phyloP scores from a whole-genome alignment of 2,113 vertebrate species.

The Aythya baeri region DNA sequence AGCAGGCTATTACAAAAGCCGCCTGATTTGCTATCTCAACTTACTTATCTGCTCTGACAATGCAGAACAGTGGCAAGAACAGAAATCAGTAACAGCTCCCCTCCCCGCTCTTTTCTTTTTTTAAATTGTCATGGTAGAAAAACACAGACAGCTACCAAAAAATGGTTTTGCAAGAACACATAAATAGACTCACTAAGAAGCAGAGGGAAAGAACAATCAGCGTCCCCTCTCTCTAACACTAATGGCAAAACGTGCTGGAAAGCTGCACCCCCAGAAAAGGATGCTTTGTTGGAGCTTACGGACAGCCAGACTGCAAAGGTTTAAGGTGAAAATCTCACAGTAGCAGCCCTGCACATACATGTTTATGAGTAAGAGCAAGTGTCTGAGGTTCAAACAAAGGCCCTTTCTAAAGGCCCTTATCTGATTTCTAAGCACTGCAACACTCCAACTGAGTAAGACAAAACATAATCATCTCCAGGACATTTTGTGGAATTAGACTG shows the following conservation, averaged over 20 bases:
- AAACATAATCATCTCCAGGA: not conserved
- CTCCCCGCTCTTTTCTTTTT: not conserved
- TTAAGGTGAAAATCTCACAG: not conserved
- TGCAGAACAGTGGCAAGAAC: slow-evolving; percentile 20
- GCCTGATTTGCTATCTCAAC: not conserved
- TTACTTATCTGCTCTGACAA: not conserved
- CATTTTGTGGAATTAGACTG: not conserved
- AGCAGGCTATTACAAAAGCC: slow-evolving; percentile 9
- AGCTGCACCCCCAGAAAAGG: not conserved
- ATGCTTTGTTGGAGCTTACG: not conserved
- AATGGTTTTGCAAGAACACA: not conserved
- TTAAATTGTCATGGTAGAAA: not conserved
- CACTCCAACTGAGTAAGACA: not conserved
- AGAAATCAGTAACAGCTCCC: not conserved
- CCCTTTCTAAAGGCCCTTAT: not conserved
- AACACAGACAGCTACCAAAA: not conserved
- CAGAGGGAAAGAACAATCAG: not conserved
- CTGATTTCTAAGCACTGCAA: not conserved
- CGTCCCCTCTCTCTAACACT: not conserved
- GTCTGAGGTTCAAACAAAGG: not conserved
- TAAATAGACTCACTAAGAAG: not conserved
- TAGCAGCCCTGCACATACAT: not conserved
- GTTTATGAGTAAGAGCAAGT: not conserved
- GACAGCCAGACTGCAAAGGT: not conserved
- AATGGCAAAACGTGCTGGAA: not conserved